Percentiles rank a stretch among this genome's conserved stretches.
phyloP scores from a whole-genome alignment of 2,113 vertebrate species.

The Mastomys natalensis region DNA sequence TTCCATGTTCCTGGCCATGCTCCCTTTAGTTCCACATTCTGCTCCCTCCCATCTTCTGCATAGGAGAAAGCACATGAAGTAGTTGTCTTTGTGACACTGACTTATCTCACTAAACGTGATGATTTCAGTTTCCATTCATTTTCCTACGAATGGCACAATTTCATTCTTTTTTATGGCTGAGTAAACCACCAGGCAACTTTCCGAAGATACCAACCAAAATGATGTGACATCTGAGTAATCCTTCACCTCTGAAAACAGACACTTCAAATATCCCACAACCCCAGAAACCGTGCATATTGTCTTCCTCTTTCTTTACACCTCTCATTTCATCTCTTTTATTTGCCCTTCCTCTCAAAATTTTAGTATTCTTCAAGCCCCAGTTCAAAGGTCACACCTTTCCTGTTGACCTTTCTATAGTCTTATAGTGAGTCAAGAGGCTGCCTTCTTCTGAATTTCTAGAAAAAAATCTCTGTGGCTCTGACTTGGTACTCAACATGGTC shows the following conservation, averaged over 20 bases:
- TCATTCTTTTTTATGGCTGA: background rate
- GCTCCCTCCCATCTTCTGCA: background rate
- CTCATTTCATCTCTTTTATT: background rate
- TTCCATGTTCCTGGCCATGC: background rate
- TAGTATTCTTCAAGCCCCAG: conserved; percentile 1
- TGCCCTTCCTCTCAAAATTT: background rate
- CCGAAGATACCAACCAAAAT: background rate
- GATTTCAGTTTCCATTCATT: background rate
- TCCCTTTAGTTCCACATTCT: background rate
- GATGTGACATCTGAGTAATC: background rate
- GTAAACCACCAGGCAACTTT: background rate
- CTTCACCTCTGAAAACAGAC: background rate
- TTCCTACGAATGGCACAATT: background rate
- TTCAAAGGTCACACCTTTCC: background rate
- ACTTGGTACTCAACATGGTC: rapidly evolving
- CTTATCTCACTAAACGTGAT: background rate
- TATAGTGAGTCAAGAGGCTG: background rate
- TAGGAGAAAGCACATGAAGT: background rate
- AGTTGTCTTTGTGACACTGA: background rate
- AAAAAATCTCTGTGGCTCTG: background rate
- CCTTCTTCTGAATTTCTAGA: background rate
- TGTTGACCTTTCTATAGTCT: background rate
- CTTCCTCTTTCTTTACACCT: background rate
- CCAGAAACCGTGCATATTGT: rapidly evolving
- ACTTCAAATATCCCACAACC: rapidly evolving